Conservation (phyloP, 2,888 invertebrate genomes). For the Pseudoips prasinana region DNA sequence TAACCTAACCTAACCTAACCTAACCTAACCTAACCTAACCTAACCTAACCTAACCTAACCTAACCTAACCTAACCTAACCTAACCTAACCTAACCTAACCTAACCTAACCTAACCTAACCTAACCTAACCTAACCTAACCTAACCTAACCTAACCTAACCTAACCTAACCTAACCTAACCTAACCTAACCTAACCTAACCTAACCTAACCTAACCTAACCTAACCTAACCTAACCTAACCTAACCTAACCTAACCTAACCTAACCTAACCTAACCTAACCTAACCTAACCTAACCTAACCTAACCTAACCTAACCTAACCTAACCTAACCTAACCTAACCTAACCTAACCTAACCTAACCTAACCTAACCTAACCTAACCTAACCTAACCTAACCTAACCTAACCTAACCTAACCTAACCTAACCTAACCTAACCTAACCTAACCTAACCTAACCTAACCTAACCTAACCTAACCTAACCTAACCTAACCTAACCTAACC, state of each 20-base stretch:
- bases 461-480: slow-evolving; percentile 14
- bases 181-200: slow-evolving; percentile 19
- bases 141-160: slow-evolving; percentile 8
- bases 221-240: slow-evolving; percentile 10
- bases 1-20: slow-evolving; percentile 20
- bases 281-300: slow-evolving; percentile 10
- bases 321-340: slow-evolving; percentile 11
- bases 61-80: slow-evolving; percentile 22
- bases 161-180: slow-evolving; percentile 12
- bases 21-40: slow-evolving; percentile 24
- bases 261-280: slow-evolving; percentile 10
- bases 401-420: slow-evolving; percentile 14
- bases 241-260: slow-evolving; percentile 10
- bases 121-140: slow-evolving; percentile 9
- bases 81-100: slow-evolving; percentile 17
- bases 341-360: slow-evolving; percentile 13
- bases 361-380: slow-evolving; percentile 14
- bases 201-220: slow-evolving; percentile 16
- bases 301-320: slow-evolving; percentile 10
- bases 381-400: slow-evolving; percentile 14
- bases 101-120: slow-evolving; percentile 9
- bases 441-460: slow-evolving; percentile 15
- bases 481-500: slow-evolving; percentile 23
- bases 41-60: slow-evolving; percentile 25
- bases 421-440: slow-evolving; percentile 16